Conservation (phyloP, 1,140 invertebrate genomes). For the Platyura marginata region DNA sequence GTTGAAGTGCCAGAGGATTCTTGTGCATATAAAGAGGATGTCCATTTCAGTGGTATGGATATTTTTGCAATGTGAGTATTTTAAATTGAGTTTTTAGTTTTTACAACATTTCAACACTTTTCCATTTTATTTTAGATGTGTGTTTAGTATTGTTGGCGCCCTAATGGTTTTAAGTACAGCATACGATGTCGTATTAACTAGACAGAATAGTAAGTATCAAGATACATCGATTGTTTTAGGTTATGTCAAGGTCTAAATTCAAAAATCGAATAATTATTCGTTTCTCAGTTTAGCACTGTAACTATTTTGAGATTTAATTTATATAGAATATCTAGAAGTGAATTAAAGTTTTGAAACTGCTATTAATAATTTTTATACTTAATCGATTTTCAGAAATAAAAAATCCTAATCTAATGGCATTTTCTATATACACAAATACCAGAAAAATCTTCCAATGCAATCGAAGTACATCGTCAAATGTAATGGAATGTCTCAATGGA, state of each 20-base stretch:
- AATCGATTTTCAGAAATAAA: neutral
- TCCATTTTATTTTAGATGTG: neutral
- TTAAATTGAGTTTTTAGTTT: too few species aligned
- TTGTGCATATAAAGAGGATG: constrained; percentile 6
- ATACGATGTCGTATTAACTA: neutral
- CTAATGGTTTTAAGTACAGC: neutral
- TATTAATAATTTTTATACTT: neutral
- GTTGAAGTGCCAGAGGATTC: constrained; percentile 7
- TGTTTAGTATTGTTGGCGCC: neutral
- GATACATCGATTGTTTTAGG: too few species aligned
- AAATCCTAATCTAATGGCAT: neutral
- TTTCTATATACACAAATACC: constrained; percentile 2
- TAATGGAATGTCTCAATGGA: too few species aligned
- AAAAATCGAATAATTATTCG: too few species aligned
- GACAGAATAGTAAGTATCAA: neutral
- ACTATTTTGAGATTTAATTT: too few species aligned
- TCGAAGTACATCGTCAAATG: neutral
- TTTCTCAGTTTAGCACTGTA: too few species aligned
- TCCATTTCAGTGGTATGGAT: constrained; percentile 7
- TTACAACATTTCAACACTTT: neutral
- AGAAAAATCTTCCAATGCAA: neutral
- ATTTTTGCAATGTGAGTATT: constrained; percentile 17
- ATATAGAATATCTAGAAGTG: too few species aligned
- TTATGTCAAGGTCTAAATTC: too few species aligned
- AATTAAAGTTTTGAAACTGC: too few species aligned